These are phyloP conservation scores for Chaetoderma sp. DNA, from an alignment of 2,888 invertebrate genomes.

Conservation along the genomic window DNA sequence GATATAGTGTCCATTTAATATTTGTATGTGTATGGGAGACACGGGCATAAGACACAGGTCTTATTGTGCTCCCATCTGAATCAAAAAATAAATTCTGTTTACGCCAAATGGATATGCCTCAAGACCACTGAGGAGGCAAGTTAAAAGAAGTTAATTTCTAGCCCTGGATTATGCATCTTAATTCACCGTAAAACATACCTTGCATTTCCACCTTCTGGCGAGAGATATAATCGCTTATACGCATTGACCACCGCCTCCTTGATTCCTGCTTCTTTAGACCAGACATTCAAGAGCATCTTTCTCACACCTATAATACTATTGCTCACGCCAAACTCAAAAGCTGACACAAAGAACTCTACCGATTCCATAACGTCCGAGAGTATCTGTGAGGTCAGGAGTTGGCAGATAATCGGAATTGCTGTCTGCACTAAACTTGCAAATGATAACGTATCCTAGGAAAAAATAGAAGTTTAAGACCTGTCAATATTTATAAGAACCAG, in stretches of 20 bases:
- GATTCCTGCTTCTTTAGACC: constrained; percentile 81
- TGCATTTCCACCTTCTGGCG: constrained; percentile 46
- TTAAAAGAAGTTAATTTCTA: too few species aligned
- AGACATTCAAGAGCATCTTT: constrained; percentile 83
- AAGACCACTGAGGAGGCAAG: too few species aligned
- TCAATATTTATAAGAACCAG: too few species aligned
- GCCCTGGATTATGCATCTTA: too few species aligned
- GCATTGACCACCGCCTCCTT: constrained; percentile 82
- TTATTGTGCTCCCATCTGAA: too few species aligned
- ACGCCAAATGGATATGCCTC: too few species aligned
- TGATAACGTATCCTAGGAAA: constrained; percentile 71
- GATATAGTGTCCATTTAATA: too few species aligned
- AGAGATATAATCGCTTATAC: constrained; percentile 79
- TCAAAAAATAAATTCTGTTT: too few species aligned
- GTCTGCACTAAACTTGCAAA: constrained; percentile 73
- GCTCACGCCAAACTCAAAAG: constrained; percentile 72
- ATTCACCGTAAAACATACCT: too few species aligned
- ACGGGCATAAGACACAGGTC: too few species aligned
- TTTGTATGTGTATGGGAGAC: too few species aligned
- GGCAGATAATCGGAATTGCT: constrained; percentile 78
- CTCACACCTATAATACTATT: constrained; percentile 76
- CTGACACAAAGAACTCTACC: constrained; percentile 85
- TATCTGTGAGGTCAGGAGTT: constrained; percentile 75
- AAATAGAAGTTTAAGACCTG: background rate
- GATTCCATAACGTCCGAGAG: constrained; percentile 88